Conservation (phyloP, 2,888 invertebrate species). For the Nomada flava region DNA sequence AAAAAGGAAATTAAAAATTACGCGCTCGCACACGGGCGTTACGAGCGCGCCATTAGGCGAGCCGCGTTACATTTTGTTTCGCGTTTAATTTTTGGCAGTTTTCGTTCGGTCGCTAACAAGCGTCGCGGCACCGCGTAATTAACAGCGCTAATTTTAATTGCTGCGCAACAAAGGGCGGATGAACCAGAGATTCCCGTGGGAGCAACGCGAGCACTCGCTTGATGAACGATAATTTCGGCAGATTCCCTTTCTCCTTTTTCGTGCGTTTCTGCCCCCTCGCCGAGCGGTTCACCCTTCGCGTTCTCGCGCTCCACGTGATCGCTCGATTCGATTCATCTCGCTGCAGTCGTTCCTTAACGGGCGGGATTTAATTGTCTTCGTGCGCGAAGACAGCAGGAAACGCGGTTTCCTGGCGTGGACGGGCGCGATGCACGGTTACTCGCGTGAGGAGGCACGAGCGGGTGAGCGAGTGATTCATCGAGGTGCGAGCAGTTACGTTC, state of each 20-base stretch:
- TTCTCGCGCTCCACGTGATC: slow-evolving; percentile 46
- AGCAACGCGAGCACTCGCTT: slow-evolving; percentile 72
- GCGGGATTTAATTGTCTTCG: slow-evolving; percentile 58
- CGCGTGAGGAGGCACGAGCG: slow-evolving; percentile 16
- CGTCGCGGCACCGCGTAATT: slow-evolving; percentile 78
- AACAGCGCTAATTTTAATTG: slow-evolving; percentile 84
- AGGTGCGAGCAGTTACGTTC: background rate
- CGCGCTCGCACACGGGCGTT: slow-evolving; percentile 1
- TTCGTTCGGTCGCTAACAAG: slow-evolving; percentile 77
- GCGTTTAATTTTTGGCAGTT: slow-evolving; percentile 80
- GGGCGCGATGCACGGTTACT: background rate
- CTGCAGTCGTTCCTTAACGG: slow-evolving; percentile 32
- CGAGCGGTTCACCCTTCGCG: slow-evolving; percentile 9
- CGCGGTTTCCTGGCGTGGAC: slow-evolving; percentile 25
- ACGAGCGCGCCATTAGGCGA: slow-evolving; percentile 72
- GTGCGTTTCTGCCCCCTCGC: slow-evolving; percentile 24
- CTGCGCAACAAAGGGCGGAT: slow-evolving; percentile 82
- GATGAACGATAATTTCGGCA: slow-evolving; percentile 81
- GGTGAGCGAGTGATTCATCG: slow-evolving; percentile 22
- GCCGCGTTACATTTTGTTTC: slow-evolving; percentile 78
- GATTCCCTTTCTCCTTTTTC: slow-evolving; percentile 57
- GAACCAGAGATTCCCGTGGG: slow-evolving; percentile 79
- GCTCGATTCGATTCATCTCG: slow-evolving; percentile 62
- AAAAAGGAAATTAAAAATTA: background rate
- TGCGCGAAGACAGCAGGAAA: slow-evolving; percentile 43